These are phyloP conservation scores for Sorex fumeus DNA, from an alignment of 2,113 vertebrate species.

Conservation along the genomic window DNA sequence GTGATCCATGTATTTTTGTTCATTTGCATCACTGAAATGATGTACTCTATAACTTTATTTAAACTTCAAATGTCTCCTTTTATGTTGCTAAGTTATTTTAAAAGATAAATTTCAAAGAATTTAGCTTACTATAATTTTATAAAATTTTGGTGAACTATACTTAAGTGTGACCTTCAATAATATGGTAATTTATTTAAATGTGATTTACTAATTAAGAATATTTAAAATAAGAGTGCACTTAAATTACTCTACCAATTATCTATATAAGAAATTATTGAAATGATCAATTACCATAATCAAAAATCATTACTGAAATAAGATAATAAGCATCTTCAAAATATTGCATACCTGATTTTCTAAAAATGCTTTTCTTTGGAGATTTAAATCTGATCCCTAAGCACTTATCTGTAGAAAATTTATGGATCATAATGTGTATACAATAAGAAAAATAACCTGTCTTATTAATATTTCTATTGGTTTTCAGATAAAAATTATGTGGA, in stretches of 20 bases:
- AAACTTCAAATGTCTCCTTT: neutral
- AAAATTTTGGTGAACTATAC: conserved; percentile 82
- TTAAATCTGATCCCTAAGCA: conserved; percentile 58
- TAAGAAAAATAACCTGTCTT: conserved; percentile 21
- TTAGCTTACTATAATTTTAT: conserved; percentile 67
- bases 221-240: conserved; percentile 86
- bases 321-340: conserved; percentile 86
- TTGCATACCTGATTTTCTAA: conserved; percentile 72
- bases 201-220: conserved; percentile 89
- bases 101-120: conserved; percentile 25
- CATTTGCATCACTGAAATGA: conserved; percentile 18
- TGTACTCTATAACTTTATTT: neutral
- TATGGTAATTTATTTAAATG: conserved; percentile 91
- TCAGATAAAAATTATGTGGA: conserved; percentile 9
- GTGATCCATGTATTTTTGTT: neutral
- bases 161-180: conserved; percentile 88
- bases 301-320: conserved; percentile 88
- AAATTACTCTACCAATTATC: conserved; percentile 89
- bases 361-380: conserved; percentile 61
- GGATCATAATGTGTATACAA: conserved; percentile 48
- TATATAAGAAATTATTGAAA: conserved; percentile 88
- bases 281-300: conserved; percentile 90
- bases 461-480: neutral
- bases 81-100: conserved; percentile 47
- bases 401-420: conserved; percentile 50